Conservation (phyloP, 2,113 vertebrate species). For the Monarcha castaneiventris region DNA sequence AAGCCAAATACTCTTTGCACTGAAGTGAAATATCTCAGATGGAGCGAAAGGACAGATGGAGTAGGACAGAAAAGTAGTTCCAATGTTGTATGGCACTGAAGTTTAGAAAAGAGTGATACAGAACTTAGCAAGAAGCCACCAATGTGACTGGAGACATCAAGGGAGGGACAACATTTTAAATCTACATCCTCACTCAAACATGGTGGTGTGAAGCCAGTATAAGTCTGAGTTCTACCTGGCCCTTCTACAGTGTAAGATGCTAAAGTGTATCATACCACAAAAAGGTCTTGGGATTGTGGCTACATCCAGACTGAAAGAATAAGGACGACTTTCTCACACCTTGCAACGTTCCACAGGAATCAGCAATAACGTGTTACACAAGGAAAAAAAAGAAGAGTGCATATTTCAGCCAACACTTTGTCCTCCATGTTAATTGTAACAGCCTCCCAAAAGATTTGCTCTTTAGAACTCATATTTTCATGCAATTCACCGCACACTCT, state of each 20-base stretch:
- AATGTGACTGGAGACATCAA: not conserved
- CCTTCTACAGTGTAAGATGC: not conserved
- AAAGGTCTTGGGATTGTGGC: not conserved
- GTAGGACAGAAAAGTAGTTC: not conserved
- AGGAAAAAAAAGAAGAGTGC: not conserved
- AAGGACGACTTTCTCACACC: not conserved
- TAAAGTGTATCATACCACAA: not conserved
- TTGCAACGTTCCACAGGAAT: not conserved
- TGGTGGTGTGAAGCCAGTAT: not conserved
- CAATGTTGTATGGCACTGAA: not conserved
- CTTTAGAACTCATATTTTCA: not conserved
- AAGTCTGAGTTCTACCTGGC: not conserved
- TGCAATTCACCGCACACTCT: not conserved
- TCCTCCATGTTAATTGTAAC: not conserved
- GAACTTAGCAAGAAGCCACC: not conserved
- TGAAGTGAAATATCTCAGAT: not conserved
- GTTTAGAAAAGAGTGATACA: not conserved
- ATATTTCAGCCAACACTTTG: not conserved
- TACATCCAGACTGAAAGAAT: not conserved
- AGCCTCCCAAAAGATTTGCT: not conserved
- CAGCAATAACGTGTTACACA: not conserved
- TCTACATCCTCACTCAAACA: not conserved
- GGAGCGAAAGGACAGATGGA: not conserved
- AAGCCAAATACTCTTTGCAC: not conserved
- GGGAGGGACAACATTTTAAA: not conserved